These are phyloP conservation scores for Eleginops maclovinus DNA, from an alignment of 2,113 vertebrate species.

Conservation along the genomic window DNA sequence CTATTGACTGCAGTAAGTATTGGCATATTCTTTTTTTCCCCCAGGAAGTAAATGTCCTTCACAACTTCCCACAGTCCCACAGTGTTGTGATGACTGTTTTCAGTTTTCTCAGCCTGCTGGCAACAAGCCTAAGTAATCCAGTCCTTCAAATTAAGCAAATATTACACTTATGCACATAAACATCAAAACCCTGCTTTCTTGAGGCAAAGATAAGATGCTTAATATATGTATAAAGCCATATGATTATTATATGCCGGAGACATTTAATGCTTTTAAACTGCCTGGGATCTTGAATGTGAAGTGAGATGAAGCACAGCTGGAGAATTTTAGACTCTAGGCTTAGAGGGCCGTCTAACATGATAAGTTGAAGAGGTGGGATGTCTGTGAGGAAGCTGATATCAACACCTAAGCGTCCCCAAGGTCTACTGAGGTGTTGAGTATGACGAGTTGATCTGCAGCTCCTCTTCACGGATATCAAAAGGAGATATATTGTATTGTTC, in stretches of 20 bases:
- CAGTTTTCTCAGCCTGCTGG: slow-evolving; percentile 20
- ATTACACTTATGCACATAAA: slow-evolving; percentile 7
- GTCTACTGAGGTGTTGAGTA: slow-evolving; percentile 16
- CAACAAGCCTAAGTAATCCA: slow-evolving; percentile 18
- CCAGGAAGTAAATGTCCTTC: slow-evolving; percentile 32
- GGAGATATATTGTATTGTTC: background rate
- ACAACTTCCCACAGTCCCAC: slow-evolving; percentile 41
- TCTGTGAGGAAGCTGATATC: slow-evolving; percentile 56
- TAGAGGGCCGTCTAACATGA: slow-evolving; percentile 51
- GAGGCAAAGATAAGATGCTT: background rate
- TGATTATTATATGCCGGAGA: slow-evolving; percentile 24
- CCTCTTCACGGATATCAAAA: background rate
- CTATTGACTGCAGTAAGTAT: slow-evolving; percentile 20
- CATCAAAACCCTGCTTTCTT: slow-evolving; percentile 6
- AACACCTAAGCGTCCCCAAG: slow-evolving; percentile 22
- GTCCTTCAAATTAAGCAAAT: slow-evolving; percentile 30
- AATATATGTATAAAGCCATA: slow-evolving; percentile 21
- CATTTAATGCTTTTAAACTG: slow-evolving; percentile 23
- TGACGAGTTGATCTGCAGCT: slow-evolving; percentile 14
- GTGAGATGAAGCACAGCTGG: slow-evolving; percentile 42
- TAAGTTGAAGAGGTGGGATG: slow-evolving; percentile 50
- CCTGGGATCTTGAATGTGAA: slow-evolving; percentile 20
- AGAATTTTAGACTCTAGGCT: slow-evolving; percentile 36
- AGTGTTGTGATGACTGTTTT: slow-evolving; percentile 37
- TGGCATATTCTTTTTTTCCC: slow-evolving; percentile 34